Evolutionary conservation across 2,888 invertebrate species (phyloP).

Genomic region (Trichacis sp.): DNA sequence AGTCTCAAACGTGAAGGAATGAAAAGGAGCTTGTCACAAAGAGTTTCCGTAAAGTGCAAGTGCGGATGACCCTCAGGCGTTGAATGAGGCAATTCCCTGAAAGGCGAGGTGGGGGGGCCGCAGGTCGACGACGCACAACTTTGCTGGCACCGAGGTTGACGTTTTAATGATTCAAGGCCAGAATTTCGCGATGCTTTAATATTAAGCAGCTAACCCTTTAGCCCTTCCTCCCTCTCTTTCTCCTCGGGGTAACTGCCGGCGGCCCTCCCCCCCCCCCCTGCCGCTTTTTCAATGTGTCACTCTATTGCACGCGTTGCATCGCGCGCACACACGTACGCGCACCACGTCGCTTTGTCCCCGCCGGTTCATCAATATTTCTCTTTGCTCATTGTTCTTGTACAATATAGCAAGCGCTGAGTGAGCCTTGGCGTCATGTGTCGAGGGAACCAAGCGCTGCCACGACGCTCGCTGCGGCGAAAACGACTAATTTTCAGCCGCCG

Average conservation of each 20-base stretch:
- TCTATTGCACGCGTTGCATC: constrained; percentile 21
- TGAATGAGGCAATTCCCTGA: too few relatives aligned
- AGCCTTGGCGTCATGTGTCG: constrained; percentile 40
- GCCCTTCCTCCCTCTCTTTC: constrained; percentile 36
- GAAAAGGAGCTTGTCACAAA: too few relatives aligned
- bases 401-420: constrained; percentile 52
- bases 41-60: too few relatives aligned
- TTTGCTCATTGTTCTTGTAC: constrained; percentile 70
- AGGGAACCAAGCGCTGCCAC: constrained; percentile 25
- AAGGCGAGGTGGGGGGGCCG: too few relatives aligned
- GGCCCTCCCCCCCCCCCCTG: constrained; percentile 17
- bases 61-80: too few relatives aligned
- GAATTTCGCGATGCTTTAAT: constrained; percentile 65
- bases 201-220: constrained; percentile 60
- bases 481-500: constrained; percentile 53
- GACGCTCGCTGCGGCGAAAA: constrained; percentile 38
- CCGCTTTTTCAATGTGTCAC: too few relatives aligned
- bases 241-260: constrained; percentile 30
- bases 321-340: constrained; percentile 44
- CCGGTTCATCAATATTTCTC: constrained; percentile 73
- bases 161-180: constrained; percentile 61
- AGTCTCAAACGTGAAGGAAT: too few relatives aligned
- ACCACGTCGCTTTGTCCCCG: too few relatives aligned
- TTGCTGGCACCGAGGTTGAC: too few relatives aligned
- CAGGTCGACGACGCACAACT: too few relatives aligned